Evolutionary conservation across 2,888 invertebrate genomes (phyloP), one percentile per base, ranked within the genome.

Genomic region (Pachydiplax longipennis): DNA sequence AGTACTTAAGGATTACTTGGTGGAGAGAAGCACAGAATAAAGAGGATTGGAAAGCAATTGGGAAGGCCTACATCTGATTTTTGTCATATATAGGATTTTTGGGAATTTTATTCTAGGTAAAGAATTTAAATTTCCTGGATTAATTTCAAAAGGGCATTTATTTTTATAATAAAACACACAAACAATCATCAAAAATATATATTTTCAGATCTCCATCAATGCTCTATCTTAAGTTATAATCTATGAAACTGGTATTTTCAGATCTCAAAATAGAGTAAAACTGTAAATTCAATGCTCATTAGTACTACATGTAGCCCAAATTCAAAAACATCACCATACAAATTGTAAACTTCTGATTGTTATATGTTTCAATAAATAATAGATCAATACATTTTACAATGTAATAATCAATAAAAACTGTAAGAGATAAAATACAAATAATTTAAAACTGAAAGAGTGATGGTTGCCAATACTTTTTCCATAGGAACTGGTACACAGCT

Each of bases 181-280:
- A 31, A 73, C 10, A 25, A 73, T 73, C 87, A 87, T 87, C 87
- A 87, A 87, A 87, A 87, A 87, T 87, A 87, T 87, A 87, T 87
- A 61, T 87, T 87, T 22, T 61, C 61, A 65, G 18, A 58, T 61
- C 37, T 61, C 22, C 65, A 87, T 61, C 18, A 40, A 61, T 37
- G 61, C 37, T 61, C 37, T 25, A 44, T 44, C 13, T 22, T 35
- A 35, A n/a, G 61, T 61, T 87, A 87, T 61, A 18, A 37, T 13
- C 58, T 87, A 61, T 37, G 35, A 35, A 44, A 44, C 37, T 53
- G 53, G 25, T 31, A 73, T 44, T 81, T 61, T 61, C 31, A 53
- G 37, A 87, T 61, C 61, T 65, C 65, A 87, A 65, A 61, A 40
- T 15, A 31, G 83, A 58, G n/a, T 58, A 61, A 87, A 87, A 61